Evolutionary conservation across 2,113 vertebrate genomes (phyloP).

Genomic region (Grammomys surdaster): DNA sequence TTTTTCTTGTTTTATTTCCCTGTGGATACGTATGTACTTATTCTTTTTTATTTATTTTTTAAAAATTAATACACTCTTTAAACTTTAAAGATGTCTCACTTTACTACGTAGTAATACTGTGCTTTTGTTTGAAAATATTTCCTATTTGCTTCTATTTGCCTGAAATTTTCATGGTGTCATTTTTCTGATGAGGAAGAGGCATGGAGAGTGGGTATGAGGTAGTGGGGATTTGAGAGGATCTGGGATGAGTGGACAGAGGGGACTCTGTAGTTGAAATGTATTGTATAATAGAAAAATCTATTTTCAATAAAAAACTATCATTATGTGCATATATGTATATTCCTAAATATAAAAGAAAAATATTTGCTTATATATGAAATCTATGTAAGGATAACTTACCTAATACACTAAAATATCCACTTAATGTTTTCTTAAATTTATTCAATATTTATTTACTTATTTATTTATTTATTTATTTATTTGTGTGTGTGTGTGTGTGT

Average conservation of each 20-base stretch:
- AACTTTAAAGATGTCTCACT: background rate
- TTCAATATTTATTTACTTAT: background rate
- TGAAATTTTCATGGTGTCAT: background rate
- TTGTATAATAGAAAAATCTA: background rate
- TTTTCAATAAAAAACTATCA: background rate
- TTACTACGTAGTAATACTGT: background rate
- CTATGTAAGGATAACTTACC: background rate
- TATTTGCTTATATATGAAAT: background rate
- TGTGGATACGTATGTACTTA: background rate
- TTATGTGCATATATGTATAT: background rate
- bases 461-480: background rate
- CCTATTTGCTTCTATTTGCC: background rate
- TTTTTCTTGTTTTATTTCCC: background rate
- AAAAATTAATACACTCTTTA: background rate
- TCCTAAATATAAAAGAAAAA: background rate
- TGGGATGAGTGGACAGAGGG: background rate
- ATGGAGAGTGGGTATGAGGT: fast-evolving
- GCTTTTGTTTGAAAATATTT: background rate
- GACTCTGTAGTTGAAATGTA: background rate
- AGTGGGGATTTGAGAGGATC: background rate
- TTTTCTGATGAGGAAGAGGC: background rate
- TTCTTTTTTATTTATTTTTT: background rate
- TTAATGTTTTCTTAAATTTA: background rate
- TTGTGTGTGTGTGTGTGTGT: background rate
- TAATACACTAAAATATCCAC: background rate